Base-by-base conservation (phyloP, 2,113 vertebrate genomes). In the Ptilorrhoa leucosticta region DNA sequence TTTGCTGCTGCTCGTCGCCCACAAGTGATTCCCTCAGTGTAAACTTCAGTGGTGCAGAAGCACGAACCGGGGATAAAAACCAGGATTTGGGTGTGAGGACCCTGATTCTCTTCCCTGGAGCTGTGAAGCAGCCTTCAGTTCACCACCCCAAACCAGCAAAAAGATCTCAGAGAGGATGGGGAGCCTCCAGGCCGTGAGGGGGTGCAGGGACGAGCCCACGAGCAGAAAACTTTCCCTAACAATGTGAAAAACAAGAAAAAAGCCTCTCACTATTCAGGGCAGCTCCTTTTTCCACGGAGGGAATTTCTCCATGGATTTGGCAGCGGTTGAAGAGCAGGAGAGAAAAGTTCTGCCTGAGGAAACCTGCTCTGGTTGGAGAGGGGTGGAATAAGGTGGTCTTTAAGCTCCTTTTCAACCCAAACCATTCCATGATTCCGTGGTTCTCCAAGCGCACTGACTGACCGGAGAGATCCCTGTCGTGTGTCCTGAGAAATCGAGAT, bases 161-260 rank as follows among this genome's bases (percentile, higher is more conserved):
- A 48, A 64, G 39, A 27, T 56, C 83, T 27, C 26, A 9, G 7
- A 18, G 37, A 19, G 6, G 9, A 1, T 1, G 11, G 0, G 2
- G n/a, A 77, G 8, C 18, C 37, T 17, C 37, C n/a, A 4, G n/a
- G 7, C 15, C 31, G 6, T 0, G 0, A 3, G 6, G 0, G 1
- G 2, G 16, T 0, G 1, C 47, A 14, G 23, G 19, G 5, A 35
- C 2, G 4, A 6, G 23, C 2, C 20, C 35, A 3, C 1, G 0
- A 0, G 0, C 53, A 37, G 6, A 35, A n/a, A 40, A 16, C 26
- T 37, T 6, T 1, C 0, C 53, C 45, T 1, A 2, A 4, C 1
- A 20, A 37, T 13, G 4, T 0, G 6, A 80, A 45, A 17, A 45
- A 2, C 61, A 19, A 26, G 10, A 26, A 28, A 47, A 83, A 70